These are phyloP conservation scores for Hemicrepidius hirtus DNA, from an alignment of 2,888 invertebrate species.

Conservation along the genomic window DNA sequence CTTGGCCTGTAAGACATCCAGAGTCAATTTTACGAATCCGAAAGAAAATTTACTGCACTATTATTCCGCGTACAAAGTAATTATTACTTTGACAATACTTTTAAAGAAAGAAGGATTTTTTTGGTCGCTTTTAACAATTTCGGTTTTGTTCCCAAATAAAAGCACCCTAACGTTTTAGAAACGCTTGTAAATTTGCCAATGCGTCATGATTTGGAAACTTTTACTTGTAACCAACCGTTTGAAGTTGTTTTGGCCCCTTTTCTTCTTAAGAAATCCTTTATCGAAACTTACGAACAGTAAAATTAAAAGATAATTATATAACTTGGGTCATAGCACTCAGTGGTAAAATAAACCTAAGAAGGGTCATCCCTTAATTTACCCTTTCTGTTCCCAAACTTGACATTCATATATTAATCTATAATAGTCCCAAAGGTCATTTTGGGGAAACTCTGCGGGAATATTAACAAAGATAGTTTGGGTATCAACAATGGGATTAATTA, in stretches of 20 bases:
- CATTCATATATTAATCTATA: too few relatives aligned
- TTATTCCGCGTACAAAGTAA: constrained; percentile 45
- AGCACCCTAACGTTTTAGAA: constrained; percentile 10
- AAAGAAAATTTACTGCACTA: constrained; percentile 51
- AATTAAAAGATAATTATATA: too few relatives aligned
- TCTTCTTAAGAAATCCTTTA: too few relatives aligned
- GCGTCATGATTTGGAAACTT: constrained; percentile 19
- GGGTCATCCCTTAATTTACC: too few relatives aligned
- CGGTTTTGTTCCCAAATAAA: constrained; percentile 31
- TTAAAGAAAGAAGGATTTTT: constrained; percentile 20
- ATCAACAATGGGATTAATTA: too few relatives aligned
- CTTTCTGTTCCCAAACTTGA: too few relatives aligned
- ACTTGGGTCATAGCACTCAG: too few relatives aligned
- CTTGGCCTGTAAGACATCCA: constrained; percentile 20
- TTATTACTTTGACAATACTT: constrained; percentile 38
- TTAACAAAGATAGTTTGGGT: too few relatives aligned
- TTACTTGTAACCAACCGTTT: not conserved
- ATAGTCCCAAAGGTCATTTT: too few relatives aligned
- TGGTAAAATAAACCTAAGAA: too few relatives aligned
- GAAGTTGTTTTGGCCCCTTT: not conserved
- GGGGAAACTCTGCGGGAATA: too few relatives aligned
- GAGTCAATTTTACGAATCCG: constrained; percentile 52
- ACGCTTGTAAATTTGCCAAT: constrained; percentile 15
- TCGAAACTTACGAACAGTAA: too few relatives aligned
- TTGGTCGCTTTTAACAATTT: constrained; percentile 17